phyloP scores from a whole-genome alignment of 2,888 invertebrate genomes.

The Drosophila mayaguana region DNA sequence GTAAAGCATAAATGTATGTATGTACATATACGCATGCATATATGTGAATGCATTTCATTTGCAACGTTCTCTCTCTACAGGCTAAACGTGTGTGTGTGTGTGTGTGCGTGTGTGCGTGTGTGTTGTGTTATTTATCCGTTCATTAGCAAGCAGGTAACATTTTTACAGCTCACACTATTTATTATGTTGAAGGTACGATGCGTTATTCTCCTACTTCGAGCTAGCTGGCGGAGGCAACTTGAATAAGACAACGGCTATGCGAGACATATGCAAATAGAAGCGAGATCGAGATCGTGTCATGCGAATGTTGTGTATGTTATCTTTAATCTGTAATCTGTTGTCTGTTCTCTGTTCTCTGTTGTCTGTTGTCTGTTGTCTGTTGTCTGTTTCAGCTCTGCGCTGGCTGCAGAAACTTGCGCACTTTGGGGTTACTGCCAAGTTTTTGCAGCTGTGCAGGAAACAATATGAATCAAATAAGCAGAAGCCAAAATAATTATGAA shows the following conservation, averaged over 20 bases:
- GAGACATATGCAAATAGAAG: slow-evolving; percentile 48
- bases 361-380: background rate
- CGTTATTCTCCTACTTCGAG: slow-evolving; percentile 36
- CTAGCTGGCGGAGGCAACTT: slow-evolving; percentile 46
- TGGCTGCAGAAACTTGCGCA: slow-evolving; percentile 50
- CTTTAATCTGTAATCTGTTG: slow-evolving; percentile 2
- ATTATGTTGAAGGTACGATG: slow-evolving; percentile 83
- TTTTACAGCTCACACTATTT: slow-evolving; percentile 85
- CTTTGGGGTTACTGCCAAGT: slow-evolving; percentile 56
- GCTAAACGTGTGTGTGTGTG: slow-evolving; percentile 30
- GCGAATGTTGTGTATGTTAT: slow-evolving; percentile 14
- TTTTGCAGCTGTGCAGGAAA: slow-evolving; percentile 36
- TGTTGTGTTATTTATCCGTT: slow-evolving; percentile 24
- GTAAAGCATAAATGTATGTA: slow-evolving; percentile 3
- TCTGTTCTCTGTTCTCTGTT: slow-evolving; percentile 6
- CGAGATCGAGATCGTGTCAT: slow-evolving; percentile 40
- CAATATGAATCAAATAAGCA: slow-evolving; percentile 10
- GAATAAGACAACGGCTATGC: slow-evolving; percentile 36
- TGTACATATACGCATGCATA: slow-evolving; percentile 7
- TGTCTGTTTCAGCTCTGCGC: slow-evolving; percentile 26
- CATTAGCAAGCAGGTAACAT: slow-evolving; percentile 84
- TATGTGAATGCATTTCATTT: background rate
- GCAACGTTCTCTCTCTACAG: slow-evolving; percentile 45
- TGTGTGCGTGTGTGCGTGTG: slow-evolving; percentile 15
- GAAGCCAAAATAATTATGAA: slow-evolving; percentile 27